A percentile compares a stretch with the other conserved stretches of the same genome.
Conservation (phyloP, 2,113 vertebrate genomes). For the Tupaia chinensis region DNA sequence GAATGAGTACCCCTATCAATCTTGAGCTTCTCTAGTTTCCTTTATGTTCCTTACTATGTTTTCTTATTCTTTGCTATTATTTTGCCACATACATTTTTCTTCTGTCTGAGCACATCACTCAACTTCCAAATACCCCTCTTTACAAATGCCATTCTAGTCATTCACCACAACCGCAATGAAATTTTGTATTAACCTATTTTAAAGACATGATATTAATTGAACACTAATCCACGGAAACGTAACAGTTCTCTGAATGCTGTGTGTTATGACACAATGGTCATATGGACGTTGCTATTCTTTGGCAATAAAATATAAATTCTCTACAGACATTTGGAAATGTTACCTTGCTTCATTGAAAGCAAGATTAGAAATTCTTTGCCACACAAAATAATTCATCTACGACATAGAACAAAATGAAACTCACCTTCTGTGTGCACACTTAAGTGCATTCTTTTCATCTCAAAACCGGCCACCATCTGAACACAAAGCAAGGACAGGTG, state of each 20-base stretch:
- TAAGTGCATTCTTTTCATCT: background rate
- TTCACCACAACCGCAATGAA: background rate
- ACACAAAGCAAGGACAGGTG: slow-evolving; percentile 21
- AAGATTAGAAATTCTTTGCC: background rate
- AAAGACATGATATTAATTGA: background rate
- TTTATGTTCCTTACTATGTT: background rate
- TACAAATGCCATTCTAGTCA: background rate
- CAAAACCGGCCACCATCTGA: background rate
- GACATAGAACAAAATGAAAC: background rate
- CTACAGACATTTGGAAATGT: background rate
- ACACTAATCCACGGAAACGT: background rate
- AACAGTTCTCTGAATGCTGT: background rate
- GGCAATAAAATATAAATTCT: slow-evolving; percentile 18
- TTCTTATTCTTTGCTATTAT: background rate
- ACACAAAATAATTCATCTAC: background rate
- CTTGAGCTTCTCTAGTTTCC: background rate
- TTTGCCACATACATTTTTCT: background rate
- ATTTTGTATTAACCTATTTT: background rate
- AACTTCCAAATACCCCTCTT: background rate
- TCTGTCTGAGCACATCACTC: background rate
- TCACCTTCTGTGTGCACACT: background rate
- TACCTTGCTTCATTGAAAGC: background rate
- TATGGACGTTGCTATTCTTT: background rate
- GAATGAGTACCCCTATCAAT: background rate
- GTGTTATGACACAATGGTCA: background rate